Base-by-base conservation (phyloP, 1,140 invertebrate genomes). In the Drosophila sp. region DNA sequence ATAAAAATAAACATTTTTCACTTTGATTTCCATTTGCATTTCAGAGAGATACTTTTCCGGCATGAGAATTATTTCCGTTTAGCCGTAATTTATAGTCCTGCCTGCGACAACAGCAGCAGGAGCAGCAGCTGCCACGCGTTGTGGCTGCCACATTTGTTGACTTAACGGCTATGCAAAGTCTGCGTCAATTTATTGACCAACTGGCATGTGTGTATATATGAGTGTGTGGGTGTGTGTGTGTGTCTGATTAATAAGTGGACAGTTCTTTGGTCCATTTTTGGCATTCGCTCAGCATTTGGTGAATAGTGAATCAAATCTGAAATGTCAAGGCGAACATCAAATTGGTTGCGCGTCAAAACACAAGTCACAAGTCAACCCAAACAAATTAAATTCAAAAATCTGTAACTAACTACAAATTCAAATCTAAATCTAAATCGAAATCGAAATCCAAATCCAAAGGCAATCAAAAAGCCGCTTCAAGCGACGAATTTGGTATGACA, bases 151-250 rank as follows among this genome's bases (percentile, higher is more conserved):
- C 46, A 48, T 64, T 78, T 87, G 79, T 87, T 89, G 79, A 89
- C 83, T 82, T 67, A 76, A 70, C 72, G 78, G 79, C 79, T 89
- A 78, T 87, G 82, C 83, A 87, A 87, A 83, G 82, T 87, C 82
- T 87, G 79, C 65, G 32, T 59, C 65, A 63, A 74, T 74, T 61
- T 77, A 74, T 73, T 69, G 57, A 73, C 64, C 64, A 54, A 67
- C 46, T 65, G 13, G 3, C 34, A 51, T 62, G 34, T 69, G 34
- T 69, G 64, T 45, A 62, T 21, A 36, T 61, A 41, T 46, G 67
- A 27, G 75, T 72, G 79, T 61, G 48, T 61, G 73, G 51, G 45
- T 9, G 11, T 46, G 45, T 25, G 36, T 16, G 36, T 9, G 58
- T 36, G 41, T 1, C 41, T 43, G 80, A 76, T 86, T 77, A 78